Evolutionary conservation across 2,888 invertebrate genomes (phyloP), one percentile per base, ranked within the genome.

Genomic region (Drosophila maculinotata): DNA sequence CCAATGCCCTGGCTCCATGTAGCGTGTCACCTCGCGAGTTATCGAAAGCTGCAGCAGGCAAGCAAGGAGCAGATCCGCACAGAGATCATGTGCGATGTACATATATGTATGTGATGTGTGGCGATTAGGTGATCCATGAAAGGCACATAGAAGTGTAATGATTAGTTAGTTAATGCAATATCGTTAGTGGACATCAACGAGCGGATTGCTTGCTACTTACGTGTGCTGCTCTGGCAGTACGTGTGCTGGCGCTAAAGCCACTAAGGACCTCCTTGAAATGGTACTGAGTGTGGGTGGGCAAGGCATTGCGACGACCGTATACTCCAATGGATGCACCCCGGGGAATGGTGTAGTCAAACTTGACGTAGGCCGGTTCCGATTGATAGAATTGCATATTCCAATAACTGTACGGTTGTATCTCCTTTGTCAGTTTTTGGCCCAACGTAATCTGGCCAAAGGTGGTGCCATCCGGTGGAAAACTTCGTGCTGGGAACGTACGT

Each of bases 321-420:
- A 99, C 96, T 36, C 98, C 99, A 91, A 99, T 96, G 79, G 97
- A 97, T 38, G 97, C 97, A 48, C 97, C 97, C 71, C 97, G 93
- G 1, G 97, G 97, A 89, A 97, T 97, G 92, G 95, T 96, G 92
- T 98, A 97, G 92, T 98, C 98, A 91, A 98, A 98, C 90, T 97
- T 96, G 51, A 99, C 96, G 92, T 97, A 98, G 42, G 97, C 96
- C 53, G 98, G 96, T 92, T 97, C 96, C 66, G 97, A 96, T 92
- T 98, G 98, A 92, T 97, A 97, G 92, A 99, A 98, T 92, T 98
- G 97, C 95, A 98, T 97, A 92, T 98, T 97, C 98, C 98, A 98
- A 92, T 98, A 98, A 90, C 97, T 96, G 92, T 98, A 97, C 72
- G 98, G 96, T 89, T 96, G 95, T 90, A 99, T 97, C 92, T 96